These are phyloP conservation scores for Leptinotarsa lineolata DNA, from an alignment of 1,140 invertebrate genomes.

Conservation along the genomic window DNA sequence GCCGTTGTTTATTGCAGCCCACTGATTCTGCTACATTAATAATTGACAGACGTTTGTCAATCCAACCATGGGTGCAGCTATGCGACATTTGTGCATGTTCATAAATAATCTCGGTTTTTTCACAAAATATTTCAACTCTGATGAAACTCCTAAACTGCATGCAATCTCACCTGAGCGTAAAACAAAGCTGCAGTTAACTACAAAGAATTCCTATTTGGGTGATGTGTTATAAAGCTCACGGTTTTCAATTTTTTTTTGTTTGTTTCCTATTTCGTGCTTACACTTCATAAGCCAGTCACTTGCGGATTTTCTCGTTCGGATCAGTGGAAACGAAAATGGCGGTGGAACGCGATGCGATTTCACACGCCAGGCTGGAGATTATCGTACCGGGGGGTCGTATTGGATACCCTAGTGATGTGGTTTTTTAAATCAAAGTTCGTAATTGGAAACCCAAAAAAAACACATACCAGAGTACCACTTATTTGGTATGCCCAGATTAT, in stretches of 20 bases:
- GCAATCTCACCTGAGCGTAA: constrained; percentile 1
- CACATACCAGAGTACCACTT: no score
- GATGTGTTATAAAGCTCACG: constrained; percentile 3
- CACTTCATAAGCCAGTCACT: constrained; percentile 3
- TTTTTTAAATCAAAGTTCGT: no score
- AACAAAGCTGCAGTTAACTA: constrained; percentile 1
- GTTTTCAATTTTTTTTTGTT: background rate
- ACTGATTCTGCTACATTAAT: background rate
- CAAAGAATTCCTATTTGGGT: constrained; percentile 5
- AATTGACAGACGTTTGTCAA: background rate
- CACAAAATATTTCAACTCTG: background rate
- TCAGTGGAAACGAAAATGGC: background rate
- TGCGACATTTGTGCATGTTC: background rate
- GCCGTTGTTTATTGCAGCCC: background rate
- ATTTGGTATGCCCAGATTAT: no score
- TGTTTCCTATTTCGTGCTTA: background rate
- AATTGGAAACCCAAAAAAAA: no score
- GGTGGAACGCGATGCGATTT: background rate
- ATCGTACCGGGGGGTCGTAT: no score
- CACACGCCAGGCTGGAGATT: background rate
- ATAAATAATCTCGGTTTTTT: background rate
- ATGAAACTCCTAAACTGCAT: background rate
- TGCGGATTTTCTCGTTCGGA: constrained; percentile 2
- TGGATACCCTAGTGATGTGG: no score
- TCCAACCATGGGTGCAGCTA: background rate